Conservation (phyloP, 2,888 invertebrate species). For the Drosophila putrida region DNA sequence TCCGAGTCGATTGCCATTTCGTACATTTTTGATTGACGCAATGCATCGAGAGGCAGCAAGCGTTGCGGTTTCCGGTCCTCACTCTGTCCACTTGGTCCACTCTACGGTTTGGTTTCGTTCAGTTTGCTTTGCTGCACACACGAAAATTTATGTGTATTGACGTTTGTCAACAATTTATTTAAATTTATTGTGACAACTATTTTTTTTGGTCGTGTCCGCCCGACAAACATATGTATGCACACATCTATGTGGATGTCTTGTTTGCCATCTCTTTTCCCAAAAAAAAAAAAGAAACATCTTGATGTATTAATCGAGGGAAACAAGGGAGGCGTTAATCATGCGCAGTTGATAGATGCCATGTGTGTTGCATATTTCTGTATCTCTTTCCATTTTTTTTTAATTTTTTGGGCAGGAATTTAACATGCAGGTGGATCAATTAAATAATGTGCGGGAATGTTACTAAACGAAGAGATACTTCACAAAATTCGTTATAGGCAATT, state of each 20-base stretch:
- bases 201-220: conserved; percentile 21
- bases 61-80: conserved; percentile 76
- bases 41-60: conserved; percentile 51
- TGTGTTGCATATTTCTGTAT: conserved; percentile 22
- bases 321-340: conserved; percentile 64
- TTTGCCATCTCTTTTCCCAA: conserved; percentile 15
- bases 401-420: conserved; percentile 35
- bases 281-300: conserved; percentile 41
- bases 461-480: conserved; percentile 12
- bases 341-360: conserved; percentile 69
- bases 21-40: conserved; percentile 76
- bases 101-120: conserved; percentile 35
- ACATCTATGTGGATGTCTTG: conserved; percentile 26
- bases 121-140: conserved; percentile 75
- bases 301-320: conserved; percentile 67
- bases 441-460: conserved; percentile 23
- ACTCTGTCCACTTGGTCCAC: conserved; percentile 12
- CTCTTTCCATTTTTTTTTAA: background rate
- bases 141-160: conserved; percentile 81
- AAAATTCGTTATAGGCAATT: conserved; percentile 54
- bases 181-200: conserved; percentile 81
- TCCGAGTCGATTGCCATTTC: conserved; percentile 39
- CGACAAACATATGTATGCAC: conserved; percentile 22
- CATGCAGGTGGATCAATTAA: conserved; percentile 76
- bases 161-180: conserved; percentile 82